A percentile compares a stretch with the other conserved stretches of the same genome.
Conservation (phyloP, 2,113 vertebrate genomes). For the Malurus alboscapulatus region DNA sequence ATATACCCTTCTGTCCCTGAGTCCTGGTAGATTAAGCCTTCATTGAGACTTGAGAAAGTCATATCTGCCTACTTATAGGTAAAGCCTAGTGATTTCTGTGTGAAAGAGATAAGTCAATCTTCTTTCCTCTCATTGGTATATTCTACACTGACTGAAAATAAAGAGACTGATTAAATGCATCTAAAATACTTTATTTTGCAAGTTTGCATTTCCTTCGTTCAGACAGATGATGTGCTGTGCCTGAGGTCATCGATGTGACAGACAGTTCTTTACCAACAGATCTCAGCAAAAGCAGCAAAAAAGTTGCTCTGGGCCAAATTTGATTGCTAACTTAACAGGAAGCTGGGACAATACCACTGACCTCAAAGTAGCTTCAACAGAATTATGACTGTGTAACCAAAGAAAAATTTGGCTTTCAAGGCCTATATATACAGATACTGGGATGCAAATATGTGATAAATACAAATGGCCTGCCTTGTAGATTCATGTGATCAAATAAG, state of each 20-base stretch:
- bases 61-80: neutral
- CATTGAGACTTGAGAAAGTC: neutral
- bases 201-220: neutral
- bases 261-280: neutral
- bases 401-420: neutral
- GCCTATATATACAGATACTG: neutral
- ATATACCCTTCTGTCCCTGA: neutral
- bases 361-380: neutral
- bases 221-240: neutral
- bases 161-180: neutral
- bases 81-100: neutral
- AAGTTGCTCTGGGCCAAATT: neutral
- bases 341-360: neutral
- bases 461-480: neutral
- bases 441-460: neutral
- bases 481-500: neutral
- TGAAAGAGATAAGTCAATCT: neutral
- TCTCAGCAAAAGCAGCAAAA: neutral
- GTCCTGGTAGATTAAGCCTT: neutral
- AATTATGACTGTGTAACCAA: neutral
- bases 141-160: neutral
- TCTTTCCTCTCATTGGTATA: neutral
- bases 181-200: neutral
- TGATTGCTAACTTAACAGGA: no score
- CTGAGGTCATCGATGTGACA: neutral